A percentile compares a stretch with the other conserved stretches of the same genome.
Evolutionary conservation across 2,888 invertebrate species (phyloP).

Genomic region (Eupeodes latifasciatus): DNA sequence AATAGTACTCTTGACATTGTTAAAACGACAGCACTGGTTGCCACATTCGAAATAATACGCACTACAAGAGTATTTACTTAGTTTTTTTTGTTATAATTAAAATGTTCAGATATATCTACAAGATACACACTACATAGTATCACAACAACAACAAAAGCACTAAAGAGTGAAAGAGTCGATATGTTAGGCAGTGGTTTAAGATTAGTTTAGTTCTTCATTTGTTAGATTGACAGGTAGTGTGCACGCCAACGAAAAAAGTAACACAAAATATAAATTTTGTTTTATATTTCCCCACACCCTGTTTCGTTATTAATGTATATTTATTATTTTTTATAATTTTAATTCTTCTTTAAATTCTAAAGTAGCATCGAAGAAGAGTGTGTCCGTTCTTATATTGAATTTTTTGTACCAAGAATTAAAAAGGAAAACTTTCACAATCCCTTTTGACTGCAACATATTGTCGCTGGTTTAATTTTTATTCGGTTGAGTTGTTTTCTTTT

Average conservation of each 20-base stretch:
- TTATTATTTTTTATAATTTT: slow-evolving; percentile 5
- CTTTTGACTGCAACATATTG: slow-evolving; percentile 10
- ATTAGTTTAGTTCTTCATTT: slow-evolving; percentile 38
- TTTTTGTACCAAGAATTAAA: background rate
- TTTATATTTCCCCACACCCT: slow-evolving; percentile 3
- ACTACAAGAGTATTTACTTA: background rate
- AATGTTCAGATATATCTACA: slow-evolving; percentile 46
- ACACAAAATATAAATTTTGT: slow-evolving; percentile 10
- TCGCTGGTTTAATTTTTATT: slow-evolving; percentile 11
- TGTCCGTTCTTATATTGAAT: background rate
- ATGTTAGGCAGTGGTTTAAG: slow-evolving; percentile 41
- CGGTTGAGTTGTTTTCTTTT: slow-evolving; percentile 8
- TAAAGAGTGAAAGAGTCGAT: slow-evolving; percentile 43
- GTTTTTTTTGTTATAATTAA: slow-evolving; percentile 14
- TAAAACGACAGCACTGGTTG: background rate
- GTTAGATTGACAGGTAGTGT: slow-evolving; percentile 27
- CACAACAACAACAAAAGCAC: slow-evolving; percentile 16
- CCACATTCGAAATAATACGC: background rate
- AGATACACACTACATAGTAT: slow-evolving; percentile 35
- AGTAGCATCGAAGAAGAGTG: background rate
- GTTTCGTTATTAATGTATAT: slow-evolving; percentile 3
- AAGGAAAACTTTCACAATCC: background rate
- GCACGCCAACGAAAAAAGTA: slow-evolving; percentile 30
- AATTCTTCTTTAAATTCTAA: background rate
- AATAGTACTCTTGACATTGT: background rate